Evolutionary conservation across 2,888 invertebrate genomes (phyloP).

Genomic region (Rutpela maculata): DNA sequence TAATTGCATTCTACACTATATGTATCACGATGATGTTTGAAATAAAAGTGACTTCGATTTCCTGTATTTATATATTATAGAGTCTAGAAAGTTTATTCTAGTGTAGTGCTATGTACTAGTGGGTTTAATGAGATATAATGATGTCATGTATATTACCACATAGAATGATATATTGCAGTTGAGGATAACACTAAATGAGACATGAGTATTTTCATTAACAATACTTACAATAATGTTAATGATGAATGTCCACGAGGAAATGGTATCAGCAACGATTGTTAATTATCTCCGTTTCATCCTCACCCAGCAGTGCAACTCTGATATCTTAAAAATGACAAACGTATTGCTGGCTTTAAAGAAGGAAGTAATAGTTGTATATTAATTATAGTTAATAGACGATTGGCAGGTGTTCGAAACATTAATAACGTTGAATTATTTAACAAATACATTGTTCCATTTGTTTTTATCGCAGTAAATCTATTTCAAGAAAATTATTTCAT

Average conservation of each 20-base stretch:
- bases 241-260: conserved; percentile 16
- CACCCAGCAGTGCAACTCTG: background rate
- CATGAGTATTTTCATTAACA: conserved; percentile 15
- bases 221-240: background rate
- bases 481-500: too few species aligned
- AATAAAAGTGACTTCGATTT: conserved; percentile 11
- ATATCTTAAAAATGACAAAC: background rate
- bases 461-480: too few species aligned
- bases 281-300: conserved; percentile 3
- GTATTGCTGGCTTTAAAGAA: background rate
- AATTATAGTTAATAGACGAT: background rate
- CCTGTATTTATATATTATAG: conserved; percentile 2
- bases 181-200: conserved; percentile 2
- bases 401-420: background rate
- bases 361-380: background rate
- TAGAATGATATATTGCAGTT: conserved; percentile 18
- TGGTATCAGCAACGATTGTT: conserved; percentile 11
- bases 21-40: background rate
- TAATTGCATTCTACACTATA: background rate
- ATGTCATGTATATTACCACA: conserved; percentile 16
- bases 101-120: background rate
- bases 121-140: conserved; percentile 18
- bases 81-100: background rate
- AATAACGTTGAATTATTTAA: background rate
- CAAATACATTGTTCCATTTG: too few species aligned